Evolutionary conservation across 2,113 vertebrate species (phyloP).

Genomic region (Dromiciops gliroides): DNA sequence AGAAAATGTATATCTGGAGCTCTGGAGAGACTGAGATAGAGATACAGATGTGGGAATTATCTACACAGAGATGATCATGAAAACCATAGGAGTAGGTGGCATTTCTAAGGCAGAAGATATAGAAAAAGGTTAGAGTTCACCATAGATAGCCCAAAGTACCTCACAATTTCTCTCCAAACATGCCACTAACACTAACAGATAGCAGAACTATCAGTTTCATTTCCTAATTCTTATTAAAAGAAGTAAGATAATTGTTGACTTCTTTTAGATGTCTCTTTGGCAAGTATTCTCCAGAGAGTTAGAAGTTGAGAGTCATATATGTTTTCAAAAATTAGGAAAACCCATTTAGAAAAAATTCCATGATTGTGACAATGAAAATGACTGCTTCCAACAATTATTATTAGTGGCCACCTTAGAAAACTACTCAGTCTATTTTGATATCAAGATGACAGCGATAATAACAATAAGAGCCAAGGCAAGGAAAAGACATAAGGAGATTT

Average conservation of each 20-base stretch:
- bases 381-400: no score
- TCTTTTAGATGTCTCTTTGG: not conserved
- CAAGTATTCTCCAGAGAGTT: no score
- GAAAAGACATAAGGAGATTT: not conserved
- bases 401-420: no score
- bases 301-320: no score
- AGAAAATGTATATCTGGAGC: not conserved
- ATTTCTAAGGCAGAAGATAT: not conserved
- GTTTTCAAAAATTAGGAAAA: no score
- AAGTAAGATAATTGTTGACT: not conserved
- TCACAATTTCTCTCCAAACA: not conserved
- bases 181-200: not conserved
- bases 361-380: no score
- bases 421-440: no score
- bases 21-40: not conserved
- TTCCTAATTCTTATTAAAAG: not conserved
- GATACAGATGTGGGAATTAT: not conserved
- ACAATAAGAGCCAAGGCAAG: not conserved
- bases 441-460: no score
- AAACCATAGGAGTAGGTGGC: not conserved
- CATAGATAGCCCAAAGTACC: not conserved
- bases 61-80: no score
- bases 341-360: no score
- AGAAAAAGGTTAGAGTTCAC: not conserved
- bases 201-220: not conserved